Base-by-base conservation (phyloP, 2,113 vertebrate species). In the Gobius niger region DNA sequence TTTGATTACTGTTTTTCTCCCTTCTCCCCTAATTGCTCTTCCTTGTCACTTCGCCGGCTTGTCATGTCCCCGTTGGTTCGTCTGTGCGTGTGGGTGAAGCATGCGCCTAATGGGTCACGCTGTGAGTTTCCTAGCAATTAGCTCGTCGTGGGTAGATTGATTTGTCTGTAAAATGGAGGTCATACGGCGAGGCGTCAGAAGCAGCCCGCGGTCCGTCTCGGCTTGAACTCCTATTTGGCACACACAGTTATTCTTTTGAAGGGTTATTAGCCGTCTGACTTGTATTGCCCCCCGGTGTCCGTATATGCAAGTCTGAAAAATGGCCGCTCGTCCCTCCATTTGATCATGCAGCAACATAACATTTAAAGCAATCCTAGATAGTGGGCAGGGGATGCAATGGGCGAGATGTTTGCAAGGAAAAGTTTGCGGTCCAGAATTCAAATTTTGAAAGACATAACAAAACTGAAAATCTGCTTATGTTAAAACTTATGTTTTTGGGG, bases 121-220 rank as follows among this genome's bases (percentile, higher is more conserved):
- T 75, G 81, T 0, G 75, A 75, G 73, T 80, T 84, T 85, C 61
- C 73, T 81, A 72, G 82, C 78, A 85, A 89, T 90, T 89, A 87
- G 85, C 68, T 67, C 14, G 62, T 78, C 72, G 65, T 57, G 77
- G 64, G 34, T 47, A 68, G 76, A 87, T 85, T 85, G 87, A 90
- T 87, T 82, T 84, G 82, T 87, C 83, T 78, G 77, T 57, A 72
- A 80, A 87, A 84, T 78, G 75, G 83, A 82, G 73, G 63, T 85
- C 84, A 77, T 70, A 71, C 79, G 67, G 81, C 61, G 79, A 77
- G 75, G 71, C 63, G 47, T 80, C 63, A 7, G 72, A 60, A 7
- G 72, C 73, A 67, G 50, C 15, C 44, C 14, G 60, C 73, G 68
- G 78, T 84, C 54, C 40, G 62, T 70, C 72, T 77, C 73, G 65